Evolutionary conservation across 2,113 vertebrate species (phyloP).

Genomic region (Sus scrofa): T2T-Sscrofa CM000829.6:61483001-61483500

Average conservation of each 20-base stretch:
- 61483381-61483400: neutral
- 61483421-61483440: neutral
- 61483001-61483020: neutral
- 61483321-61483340: neutral
- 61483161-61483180: neutral
- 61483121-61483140: neutral
- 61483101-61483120: neutral
- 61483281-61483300: neutral
- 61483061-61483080: neutral
- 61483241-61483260: neutral
- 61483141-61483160: neutral
- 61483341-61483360: neutral
- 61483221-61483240: neutral
- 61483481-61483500: conserved; percentile 18
- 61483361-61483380: neutral
- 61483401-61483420: neutral
- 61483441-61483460: neutral
- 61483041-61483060: neutral
- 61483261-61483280: neutral
- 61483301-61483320: neutral
- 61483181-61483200: neutral
- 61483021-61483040: neutral
- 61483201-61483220: neutral
- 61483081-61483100: neutral
- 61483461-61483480: conserved; percentile 8